A percentile compares a stretch with the other conserved stretches of the same genome.
Evolutionary conservation across 2,797 vertebrate genomes (phyloP).

Genomic region (Antrozous pallidus): DNA sequence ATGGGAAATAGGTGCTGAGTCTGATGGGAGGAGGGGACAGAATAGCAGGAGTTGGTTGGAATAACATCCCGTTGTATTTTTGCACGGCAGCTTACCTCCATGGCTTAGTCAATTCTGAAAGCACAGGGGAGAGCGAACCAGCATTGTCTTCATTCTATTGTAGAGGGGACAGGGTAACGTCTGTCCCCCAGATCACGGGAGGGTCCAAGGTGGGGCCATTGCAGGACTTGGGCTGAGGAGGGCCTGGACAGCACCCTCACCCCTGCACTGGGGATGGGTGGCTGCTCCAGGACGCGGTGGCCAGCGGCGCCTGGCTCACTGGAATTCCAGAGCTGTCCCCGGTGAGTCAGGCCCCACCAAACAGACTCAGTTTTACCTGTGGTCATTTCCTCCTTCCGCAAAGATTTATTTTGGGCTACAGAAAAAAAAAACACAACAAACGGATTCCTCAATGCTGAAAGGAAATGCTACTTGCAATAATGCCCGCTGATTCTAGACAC

Average conservation of each 20-base stretch:
- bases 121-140: background rate
- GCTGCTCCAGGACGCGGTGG: background rate
- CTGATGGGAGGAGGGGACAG: background rate
- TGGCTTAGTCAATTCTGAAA: background rate
- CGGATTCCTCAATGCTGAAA: background rate
- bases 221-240: background rate
- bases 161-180: background rate
- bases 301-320: background rate
- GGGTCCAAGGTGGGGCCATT: fast-evolving
- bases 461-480: background rate
- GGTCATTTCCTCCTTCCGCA: background rate
- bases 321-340: background rate
- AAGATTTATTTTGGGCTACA: background rate
- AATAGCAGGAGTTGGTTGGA: background rate
- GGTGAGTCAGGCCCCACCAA: background rate
- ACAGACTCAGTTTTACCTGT: background rate
- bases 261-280: fast-evolving
- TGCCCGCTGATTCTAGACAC: background rate
- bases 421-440: too few species aligned
- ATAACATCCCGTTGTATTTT: background rate
- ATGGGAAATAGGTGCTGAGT: background rate
- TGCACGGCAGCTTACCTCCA: background rate
- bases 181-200: background rate
- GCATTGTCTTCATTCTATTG: background rate
- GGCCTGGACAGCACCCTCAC: fast-evolving